These are phyloP conservation scores for Phyllopteryx taeniolatus DNA, from an alignment of 2,113 vertebrate species.

Conservation along the genomic window DNA sequence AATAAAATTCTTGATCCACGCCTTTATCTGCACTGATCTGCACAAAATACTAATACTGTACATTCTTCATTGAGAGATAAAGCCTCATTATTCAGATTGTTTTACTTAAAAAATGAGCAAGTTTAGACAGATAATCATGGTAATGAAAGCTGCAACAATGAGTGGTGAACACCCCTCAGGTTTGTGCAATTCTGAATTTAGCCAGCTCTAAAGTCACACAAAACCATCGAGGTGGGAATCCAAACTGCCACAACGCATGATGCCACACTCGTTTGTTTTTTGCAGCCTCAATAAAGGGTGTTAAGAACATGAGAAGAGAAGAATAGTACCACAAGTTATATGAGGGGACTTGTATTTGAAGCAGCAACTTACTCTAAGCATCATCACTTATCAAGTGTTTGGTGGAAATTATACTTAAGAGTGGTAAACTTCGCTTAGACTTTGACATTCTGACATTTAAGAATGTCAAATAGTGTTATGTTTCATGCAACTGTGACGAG, in stretches of 20 bases:
- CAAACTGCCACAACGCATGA: neutral
- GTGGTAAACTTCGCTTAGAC: neutral
- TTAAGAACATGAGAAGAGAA: neutral
- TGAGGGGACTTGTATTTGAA: no score
- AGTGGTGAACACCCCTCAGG: constrained; percentile 6
- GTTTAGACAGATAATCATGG: neutral
- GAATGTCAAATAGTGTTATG: neutral
- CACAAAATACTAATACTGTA: neutral
- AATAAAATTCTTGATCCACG: no score
- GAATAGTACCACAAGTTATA: neutral
- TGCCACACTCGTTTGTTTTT: neutral
- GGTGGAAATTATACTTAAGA: no score
- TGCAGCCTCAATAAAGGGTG: neutral
- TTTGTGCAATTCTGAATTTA: neutral
- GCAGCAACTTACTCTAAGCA: neutral
- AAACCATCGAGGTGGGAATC: neutral
- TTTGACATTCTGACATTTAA: neutral
- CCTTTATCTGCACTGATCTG: constrained; percentile 1
- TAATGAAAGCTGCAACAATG: constrained; percentile 22
- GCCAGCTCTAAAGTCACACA: neutral
- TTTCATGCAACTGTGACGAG: neutral
- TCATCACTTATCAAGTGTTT: neutral
- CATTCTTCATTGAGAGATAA: no score
- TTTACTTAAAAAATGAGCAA: no score
- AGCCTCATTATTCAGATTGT: no score